Percentiles rank a stretch among this genome's conserved stretches.
These are phyloP conservation scores for Isotomurus palustris DNA, from an alignment of 2,888 invertebrate species.

Conservation along the genomic window DNA sequence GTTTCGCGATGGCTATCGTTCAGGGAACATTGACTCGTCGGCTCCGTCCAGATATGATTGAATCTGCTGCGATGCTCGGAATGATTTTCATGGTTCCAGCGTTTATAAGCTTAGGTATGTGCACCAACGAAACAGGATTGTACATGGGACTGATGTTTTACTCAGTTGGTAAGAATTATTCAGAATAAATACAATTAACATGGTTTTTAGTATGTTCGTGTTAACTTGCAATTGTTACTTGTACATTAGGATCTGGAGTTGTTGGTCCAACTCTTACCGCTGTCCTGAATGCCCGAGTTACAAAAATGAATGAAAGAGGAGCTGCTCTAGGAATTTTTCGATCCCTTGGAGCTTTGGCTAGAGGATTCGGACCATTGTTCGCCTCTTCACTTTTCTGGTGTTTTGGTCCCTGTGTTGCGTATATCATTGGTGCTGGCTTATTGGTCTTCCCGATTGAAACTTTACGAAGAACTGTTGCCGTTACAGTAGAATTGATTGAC, in stretches of 20 bases:
- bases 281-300: constrained; percentile 72
- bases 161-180: constrained; percentile 32
- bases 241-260: constrained; percentile 55
- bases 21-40: constrained; percentile 86
- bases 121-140: constrained; percentile 56
- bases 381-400: constrained; percentile 89
- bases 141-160: constrained; percentile 68
- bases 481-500: no score
- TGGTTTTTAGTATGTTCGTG: not conserved
- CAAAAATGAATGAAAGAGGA: constrained; percentile 78
- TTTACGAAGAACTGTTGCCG: constrained; percentile 1
- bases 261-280: constrained; percentile 95
- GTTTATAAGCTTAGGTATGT: constrained; percentile 55
- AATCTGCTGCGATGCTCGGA: constrained; percentile 58
- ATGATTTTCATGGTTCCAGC: constrained; percentile 55
- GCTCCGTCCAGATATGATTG: constrained; percentile 57
- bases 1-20: constrained; percentile 82
- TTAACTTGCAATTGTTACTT: not conserved
- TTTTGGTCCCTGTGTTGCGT: constrained; percentile 75
- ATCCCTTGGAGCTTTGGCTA: constrained; percentile 87
- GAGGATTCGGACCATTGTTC: constrained; percentile 84
- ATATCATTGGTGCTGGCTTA: constrained; percentile 70
- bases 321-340: constrained; percentile 89
- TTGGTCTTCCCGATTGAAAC: constrained; percentile 63
- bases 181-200: constrained; percentile 15